These are phyloP conservation scores for Trematomus bernacchii DNA, from an alignment of 2,797 vertebrate genomes.

Conservation along the genomic window DNA sequence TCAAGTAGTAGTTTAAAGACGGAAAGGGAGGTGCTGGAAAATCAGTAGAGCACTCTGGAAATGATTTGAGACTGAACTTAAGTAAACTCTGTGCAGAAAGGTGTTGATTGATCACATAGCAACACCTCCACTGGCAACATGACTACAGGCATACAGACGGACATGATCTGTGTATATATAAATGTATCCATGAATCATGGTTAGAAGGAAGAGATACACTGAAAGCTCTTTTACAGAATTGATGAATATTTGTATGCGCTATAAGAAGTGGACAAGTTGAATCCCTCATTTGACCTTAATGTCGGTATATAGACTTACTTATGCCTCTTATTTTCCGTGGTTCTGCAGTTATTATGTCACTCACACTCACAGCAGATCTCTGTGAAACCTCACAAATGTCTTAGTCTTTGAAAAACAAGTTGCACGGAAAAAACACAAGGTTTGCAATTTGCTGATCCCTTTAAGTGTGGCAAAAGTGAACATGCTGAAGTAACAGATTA, in stretches of 20 bases:
- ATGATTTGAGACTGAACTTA: not conserved
- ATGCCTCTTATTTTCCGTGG: constrained; percentile 33
- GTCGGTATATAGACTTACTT: constrained; percentile 34
- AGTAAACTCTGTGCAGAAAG: constrained; percentile 14
- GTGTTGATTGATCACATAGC: not conserved
- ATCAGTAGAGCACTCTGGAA: not conserved
- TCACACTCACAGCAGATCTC: constrained; percentile 1
- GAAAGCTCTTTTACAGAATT: constrained; percentile 27
- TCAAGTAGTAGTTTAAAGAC: constrained; percentile 48
- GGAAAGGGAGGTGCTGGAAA: constrained; percentile 35
- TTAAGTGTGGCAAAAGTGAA: constrained; percentile 21
- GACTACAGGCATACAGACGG: not conserved
- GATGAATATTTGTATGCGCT: not conserved
- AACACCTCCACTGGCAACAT: not conserved
- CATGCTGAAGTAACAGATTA: constrained; percentile 49
- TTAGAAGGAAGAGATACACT: not conserved
- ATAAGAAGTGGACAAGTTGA: constrained; percentile 41
- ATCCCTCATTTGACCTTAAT: constrained; percentile 44
- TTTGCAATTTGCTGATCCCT: constrained; percentile 25
- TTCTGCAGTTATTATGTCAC: constrained; percentile 50
- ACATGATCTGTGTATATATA: not conserved
- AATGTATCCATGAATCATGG: not conserved
- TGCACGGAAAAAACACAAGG: constrained; percentile 26
- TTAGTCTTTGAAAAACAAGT: constrained; percentile 17
- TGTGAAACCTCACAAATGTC: not conserved